phyloP scores from a whole-genome alignment of 2,888 invertebrate species.

The Strigamia crassipes region DNA sequence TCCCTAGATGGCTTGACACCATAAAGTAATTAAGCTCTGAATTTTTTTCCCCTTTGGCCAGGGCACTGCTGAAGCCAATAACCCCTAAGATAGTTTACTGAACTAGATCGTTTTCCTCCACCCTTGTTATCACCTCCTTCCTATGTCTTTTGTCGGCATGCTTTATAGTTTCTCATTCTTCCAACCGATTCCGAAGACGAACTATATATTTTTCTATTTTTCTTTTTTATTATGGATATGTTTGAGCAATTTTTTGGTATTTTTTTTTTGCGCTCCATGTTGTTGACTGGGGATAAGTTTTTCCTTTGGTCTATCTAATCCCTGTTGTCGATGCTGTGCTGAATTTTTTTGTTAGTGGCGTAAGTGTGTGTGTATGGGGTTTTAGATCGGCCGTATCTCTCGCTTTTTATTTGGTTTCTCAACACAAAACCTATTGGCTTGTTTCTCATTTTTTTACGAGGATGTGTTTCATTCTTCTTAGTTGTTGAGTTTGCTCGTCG shows the following conservation, averaged over 20 bases:
- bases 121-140: not conserved
- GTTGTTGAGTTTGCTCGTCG: constrained; percentile 35
- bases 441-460: constrained; percentile 42
- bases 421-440: constrained; percentile 42
- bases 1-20: constrained; percentile 44
- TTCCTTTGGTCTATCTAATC: constrained; percentile 23
- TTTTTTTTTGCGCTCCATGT: not conserved
- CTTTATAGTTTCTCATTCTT: not conserved
- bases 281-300: constrained; percentile 24
- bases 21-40: constrained; percentile 45
- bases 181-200: no score
- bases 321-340: not conserved
- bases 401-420: constrained; percentile 43
- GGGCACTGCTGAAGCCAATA: constrained; percentile 28
- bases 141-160: not conserved
- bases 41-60: constrained; percentile 33
- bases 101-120: constrained; percentile 18
- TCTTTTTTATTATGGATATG: not conserved
- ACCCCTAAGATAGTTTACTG: constrained; percentile 38
- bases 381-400: constrained; percentile 18
- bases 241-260: not conserved
- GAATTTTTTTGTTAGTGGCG: constrained; percentile 33
- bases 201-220: not conserved
- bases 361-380: constrained; percentile 41
- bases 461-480: constrained; percentile 40